Conservation (phyloP, 2,797 vertebrate species). For the Peromyscus melanophrys region DNA sequence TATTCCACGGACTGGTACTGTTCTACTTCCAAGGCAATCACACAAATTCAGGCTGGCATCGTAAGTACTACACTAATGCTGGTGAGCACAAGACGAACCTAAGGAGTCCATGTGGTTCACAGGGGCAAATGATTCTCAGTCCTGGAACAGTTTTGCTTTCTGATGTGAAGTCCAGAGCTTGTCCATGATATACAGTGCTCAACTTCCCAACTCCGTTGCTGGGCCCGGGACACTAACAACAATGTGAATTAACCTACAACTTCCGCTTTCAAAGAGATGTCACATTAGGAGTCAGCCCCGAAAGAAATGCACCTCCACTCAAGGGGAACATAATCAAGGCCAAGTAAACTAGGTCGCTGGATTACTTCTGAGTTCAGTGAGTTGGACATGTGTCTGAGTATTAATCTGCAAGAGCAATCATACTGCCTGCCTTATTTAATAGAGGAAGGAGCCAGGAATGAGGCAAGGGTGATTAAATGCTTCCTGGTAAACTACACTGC, state of each 20-base stretch:
- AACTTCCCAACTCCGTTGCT: neutral
- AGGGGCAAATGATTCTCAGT: neutral
- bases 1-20: neutral
- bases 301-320: conserved; percentile 27
- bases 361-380: conserved; percentile 57
- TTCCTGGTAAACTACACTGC: neutral
- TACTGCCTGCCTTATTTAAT: neutral
- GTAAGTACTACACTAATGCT: neutral
- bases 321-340: conserved; percentile 56
- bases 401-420: conserved; percentile 35
- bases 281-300: neutral
- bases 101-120: neutral
- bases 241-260: neutral
- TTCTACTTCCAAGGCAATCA: neutral
- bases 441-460: neutral
- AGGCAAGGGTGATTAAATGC: neutral
- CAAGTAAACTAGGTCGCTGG: conserved; percentile 68
- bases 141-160: neutral
- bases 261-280: neutral
- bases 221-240: neutral
- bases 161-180: neutral
- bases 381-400: conserved; percentile 42
- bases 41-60: neutral
- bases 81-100: neutral
- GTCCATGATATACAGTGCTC: neutral